Percentiles rank a stretch among this genome's conserved stretches.
phyloP scores from a whole-genome alignment of 2,113 vertebrate species.

The Xiphorhynchus elegans region DNA sequence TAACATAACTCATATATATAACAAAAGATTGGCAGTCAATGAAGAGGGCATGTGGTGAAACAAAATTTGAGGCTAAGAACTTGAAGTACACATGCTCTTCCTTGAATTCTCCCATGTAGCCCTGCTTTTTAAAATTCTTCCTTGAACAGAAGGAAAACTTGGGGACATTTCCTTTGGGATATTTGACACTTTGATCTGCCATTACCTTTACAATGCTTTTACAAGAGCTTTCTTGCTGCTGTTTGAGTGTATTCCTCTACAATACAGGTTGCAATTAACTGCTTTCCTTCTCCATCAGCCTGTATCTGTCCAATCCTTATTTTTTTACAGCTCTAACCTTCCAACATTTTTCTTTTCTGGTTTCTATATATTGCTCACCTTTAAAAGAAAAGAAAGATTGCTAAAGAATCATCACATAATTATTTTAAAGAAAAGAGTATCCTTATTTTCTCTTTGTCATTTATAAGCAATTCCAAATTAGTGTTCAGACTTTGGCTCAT shows the following conservation, averaged over 20 bases:
- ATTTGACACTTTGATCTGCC: neutral
- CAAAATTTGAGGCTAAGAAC: neutral
- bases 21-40: neutral
- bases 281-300: neutral
- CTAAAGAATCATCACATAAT: neutral
- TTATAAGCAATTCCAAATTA: neutral
- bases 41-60: neutral
- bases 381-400: neutral
- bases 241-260: neutral
- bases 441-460: neutral
- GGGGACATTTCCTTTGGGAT: neutral
- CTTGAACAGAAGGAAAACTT: neutral
- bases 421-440: neutral
- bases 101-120: neutral
- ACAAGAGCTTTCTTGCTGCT: neutral
- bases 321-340: neutral
- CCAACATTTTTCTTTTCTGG: neutral
- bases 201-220: neutral
- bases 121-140: neutral
- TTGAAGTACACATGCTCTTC: neutral
- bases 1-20: neutral
- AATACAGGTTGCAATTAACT: neutral
- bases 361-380: neutral
- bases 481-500: neutral
- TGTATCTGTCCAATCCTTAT: neutral